Base-by-base conservation (phyloP, 2,797 vertebrate genomes). In the Erpetoichthys calabaricus region DNA sequence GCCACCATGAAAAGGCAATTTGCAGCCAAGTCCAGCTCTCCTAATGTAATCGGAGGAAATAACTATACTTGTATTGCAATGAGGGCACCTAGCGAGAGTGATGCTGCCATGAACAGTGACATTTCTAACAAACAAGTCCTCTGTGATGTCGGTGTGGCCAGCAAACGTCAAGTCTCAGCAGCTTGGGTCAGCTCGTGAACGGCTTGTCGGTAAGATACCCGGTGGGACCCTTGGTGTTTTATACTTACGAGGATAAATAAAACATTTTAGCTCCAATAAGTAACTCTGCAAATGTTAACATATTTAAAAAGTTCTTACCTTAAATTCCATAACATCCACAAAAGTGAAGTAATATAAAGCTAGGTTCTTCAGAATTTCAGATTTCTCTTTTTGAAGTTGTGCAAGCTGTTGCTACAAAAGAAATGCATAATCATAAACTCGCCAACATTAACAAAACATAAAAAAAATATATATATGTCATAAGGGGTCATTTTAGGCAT, bases 241-340 rank as follows among this genome's bases (percentile, higher is more conserved):
- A 25, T 25, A 49, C 47, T 49, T 9, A 47, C n/a, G 5, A 47
- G 46, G 46, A 6, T 47, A 47, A 47, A 47, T 6, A 6, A 47
- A 47, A 47, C 6, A 47, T 6, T 6, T 47, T 47, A 47, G 9
- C 46, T 6, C 46, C 5, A 6, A 47, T 9, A 47, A 47, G 9
- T 6, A 6, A 47, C 46, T 10, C 52, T 53, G 52, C 52, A 10
- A n/a, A 56, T 44, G 59, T 8, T 56, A 64, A 62, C 63, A 49
- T 7, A 7, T 5, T 63, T 7, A 42, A 54, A 6, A 41, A 7
- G 53, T 41, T n/a, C 75, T 63, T 73, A 98, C 95, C 91, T 98
- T 98, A 77, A 98, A 98, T 75, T 98, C 94, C 95, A 97, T 97
- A 70, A 99, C 95, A 81, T 98, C 95, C 62, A 98, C 95, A 58